A percentile compares a stretch with the other conserved stretches of the same genome.
These are phyloP conservation scores for Botia kubotai DNA, from an alignment of 2,797 vertebrate genomes.

Conservation along the genomic window DNA sequence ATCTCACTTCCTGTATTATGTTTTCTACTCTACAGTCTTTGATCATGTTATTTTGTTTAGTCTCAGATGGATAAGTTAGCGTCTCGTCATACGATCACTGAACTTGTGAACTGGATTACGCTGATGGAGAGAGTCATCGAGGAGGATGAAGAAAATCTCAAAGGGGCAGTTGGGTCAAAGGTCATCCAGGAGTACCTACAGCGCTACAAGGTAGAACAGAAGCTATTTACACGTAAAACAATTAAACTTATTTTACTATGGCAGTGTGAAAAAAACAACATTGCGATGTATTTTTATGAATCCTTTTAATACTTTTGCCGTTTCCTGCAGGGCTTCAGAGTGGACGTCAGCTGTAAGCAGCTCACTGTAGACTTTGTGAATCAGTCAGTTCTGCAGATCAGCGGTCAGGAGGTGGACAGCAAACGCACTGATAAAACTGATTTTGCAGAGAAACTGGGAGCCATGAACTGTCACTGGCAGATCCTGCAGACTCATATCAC, in stretches of 20 bases:
- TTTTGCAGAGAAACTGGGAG: slow-evolving; percentile 93
- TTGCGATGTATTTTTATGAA: too few relatives aligned
- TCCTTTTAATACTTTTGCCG: neutral
- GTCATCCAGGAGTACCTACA: slow-evolving; percentile 85
- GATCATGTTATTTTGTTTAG: slow-evolving; percentile 68
- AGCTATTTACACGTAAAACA: neutral
- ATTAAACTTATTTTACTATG: neutral
- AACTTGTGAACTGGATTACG: slow-evolving; percentile 94
- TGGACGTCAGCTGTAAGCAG: slow-evolving; percentile 95
- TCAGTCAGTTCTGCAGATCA: slow-evolving; percentile 95
- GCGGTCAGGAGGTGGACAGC: slow-evolving; percentile 94
- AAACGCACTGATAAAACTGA: slow-evolving; percentile 96
- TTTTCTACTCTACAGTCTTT: slow-evolving; percentile 3
- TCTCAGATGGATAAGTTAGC: slow-evolving; percentile 97
- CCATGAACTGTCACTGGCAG: slow-evolving; percentile 98
- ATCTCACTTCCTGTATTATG: slow-evolving; percentile 14
- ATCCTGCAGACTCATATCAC: slow-evolving; percentile 82
- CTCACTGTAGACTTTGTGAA: slow-evolving; percentile 97
- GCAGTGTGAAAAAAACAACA: too few relatives aligned
- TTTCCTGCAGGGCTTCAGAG: slow-evolving; percentile 88
- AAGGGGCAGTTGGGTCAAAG: slow-evolving; percentile 86
- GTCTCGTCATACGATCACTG: slow-evolving; percentile 91
- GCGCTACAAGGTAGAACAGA: slow-evolving; percentile 89
- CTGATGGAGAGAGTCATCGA: slow-evolving; percentile 92
- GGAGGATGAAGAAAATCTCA: slow-evolving; percentile 89